These are phyloP conservation scores for Caenorhabditis macrosperma DNA, from an alignment of 2,888 invertebrate genomes.

Conservation along the genomic window DNA sequence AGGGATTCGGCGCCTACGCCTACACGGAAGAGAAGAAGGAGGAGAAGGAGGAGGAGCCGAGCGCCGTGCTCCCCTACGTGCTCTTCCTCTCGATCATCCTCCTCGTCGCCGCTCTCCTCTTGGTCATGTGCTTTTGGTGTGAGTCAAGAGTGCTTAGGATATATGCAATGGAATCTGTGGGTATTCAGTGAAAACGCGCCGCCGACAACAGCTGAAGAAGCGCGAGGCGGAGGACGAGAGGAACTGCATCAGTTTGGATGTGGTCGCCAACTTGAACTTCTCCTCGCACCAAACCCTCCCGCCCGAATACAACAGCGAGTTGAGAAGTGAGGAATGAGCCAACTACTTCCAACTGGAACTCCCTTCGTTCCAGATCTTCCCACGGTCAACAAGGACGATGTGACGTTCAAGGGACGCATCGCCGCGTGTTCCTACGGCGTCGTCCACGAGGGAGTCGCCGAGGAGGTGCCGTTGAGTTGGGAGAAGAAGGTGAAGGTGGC, in stretches of 20 bases:
- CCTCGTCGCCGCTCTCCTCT: constrained; percentile 39
- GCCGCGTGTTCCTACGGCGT: constrained; percentile 98
- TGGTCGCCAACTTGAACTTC: constrained; percentile 62
- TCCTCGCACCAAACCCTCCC: constrained; percentile 45
- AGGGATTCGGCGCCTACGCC: constrained; percentile 79
- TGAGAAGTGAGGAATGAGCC: constrained; percentile 48
- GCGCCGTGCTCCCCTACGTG: constrained; percentile 37
- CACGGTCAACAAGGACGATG: constrained; percentile 90
- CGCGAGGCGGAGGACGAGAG: constrained; percentile 62
- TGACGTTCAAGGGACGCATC: constrained; percentile 90
- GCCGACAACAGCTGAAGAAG: constrained; percentile 46
- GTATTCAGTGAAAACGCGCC: constrained; percentile 55
- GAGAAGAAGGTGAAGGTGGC: constrained; percentile 87
- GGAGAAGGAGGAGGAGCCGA: constrained; percentile 52
- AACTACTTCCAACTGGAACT: not conserved
- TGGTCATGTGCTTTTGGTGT: constrained; percentile 57
- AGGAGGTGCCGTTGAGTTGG: constrained; percentile 84
- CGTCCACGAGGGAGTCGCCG: constrained; percentile 93
- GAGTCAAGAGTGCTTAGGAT: not conserved
- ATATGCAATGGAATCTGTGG: not conserved
- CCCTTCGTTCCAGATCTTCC: constrained; percentile 85
- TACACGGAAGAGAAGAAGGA: constrained; percentile 58
- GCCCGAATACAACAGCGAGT: constrained; percentile 59
- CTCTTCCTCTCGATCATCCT: constrained; percentile 43
- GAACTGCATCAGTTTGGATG: constrained; percentile 73